Evolutionary conservation across 1,140 invertebrate genomes (phyloP).

Genomic region (Druon quercuslanigerum): DNA sequence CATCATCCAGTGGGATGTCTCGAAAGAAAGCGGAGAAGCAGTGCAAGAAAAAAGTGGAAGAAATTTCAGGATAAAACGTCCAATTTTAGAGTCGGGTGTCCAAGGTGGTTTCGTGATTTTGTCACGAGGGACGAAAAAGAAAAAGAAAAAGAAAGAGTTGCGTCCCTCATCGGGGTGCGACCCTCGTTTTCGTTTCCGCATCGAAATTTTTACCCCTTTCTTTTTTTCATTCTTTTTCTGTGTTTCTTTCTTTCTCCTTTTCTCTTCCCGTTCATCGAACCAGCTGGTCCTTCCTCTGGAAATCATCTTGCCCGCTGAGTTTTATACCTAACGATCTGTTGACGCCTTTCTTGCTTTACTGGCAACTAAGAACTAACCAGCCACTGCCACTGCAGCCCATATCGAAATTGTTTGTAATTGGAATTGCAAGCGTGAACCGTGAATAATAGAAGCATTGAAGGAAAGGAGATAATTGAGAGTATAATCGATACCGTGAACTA

Average conservation of each 20-base stretch:
- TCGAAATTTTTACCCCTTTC: conserved; percentile 6
- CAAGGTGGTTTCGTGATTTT: conserved; percentile 25
- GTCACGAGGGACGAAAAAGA: not conserved
- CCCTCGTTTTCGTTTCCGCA: not conserved
- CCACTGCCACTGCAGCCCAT: conserved; percentile 13
- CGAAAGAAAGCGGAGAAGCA: conserved; percentile 35
- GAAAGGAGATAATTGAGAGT: conserved; percentile 22
- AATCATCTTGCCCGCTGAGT: conserved; percentile 12
- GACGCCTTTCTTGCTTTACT: conserved; percentile 1
- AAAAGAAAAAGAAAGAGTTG: not conserved
- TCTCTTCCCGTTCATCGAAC: not conserved
- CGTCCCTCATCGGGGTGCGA: not conserved
- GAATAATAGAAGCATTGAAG: conserved; percentile 1
- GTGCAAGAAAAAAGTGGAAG: not conserved
- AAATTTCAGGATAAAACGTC: not conserved
- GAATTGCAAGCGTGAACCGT: conserved; percentile 14
- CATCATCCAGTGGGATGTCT: conserved; percentile 27
- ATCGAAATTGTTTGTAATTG: conserved; percentile 22
- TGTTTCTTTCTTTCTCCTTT: not conserved
- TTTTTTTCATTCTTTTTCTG: not conserved
- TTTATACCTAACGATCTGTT: conserved; percentile 15
- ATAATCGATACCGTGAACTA: conserved; percentile 7
- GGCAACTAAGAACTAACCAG: conserved; percentile 9
- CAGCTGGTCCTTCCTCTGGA: not conserved
- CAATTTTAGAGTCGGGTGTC: conserved; percentile 20